Conservation (phyloP, 2,797 vertebrate genomes). For the Phrynocephalus forsythii region DNA sequence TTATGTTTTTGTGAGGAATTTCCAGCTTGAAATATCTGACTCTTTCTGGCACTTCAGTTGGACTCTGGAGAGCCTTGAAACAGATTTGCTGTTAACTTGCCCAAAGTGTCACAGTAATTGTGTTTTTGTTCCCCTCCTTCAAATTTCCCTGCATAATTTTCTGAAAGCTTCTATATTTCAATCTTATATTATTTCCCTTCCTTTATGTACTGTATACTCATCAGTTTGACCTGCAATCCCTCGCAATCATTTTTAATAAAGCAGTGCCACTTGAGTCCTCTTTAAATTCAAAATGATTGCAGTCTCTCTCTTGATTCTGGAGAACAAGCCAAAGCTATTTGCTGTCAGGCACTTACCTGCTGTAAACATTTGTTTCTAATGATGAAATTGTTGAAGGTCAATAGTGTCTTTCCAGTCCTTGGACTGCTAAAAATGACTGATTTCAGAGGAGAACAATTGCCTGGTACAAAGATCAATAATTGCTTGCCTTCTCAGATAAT, state of each 20-base stretch:
- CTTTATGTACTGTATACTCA: background rate
- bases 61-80: background rate
- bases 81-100: background rate
- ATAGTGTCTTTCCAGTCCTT: background rate
- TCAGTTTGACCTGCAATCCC: background rate
- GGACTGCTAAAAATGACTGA: background rate
- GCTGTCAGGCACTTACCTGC: too few species aligned
- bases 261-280: background rate
- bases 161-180: background rate
- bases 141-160: background rate
- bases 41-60: background rate
- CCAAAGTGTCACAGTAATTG: background rate
- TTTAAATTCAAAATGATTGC: background rate
- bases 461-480: background rate
- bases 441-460: background rate
- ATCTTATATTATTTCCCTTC: background rate
- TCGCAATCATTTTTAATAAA: background rate
- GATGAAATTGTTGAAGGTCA: constrained; percentile 1
- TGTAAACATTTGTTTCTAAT: background rate
- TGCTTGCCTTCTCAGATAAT: background rate
- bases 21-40: background rate
- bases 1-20: background rate
- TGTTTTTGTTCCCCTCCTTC: background rate
- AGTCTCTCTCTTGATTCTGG: background rate
- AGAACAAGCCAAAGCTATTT: background rate